phyloP scores from a whole-genome alignment of 2,888 invertebrate genomes.

The Willowsia nigromaculata region DNA sequence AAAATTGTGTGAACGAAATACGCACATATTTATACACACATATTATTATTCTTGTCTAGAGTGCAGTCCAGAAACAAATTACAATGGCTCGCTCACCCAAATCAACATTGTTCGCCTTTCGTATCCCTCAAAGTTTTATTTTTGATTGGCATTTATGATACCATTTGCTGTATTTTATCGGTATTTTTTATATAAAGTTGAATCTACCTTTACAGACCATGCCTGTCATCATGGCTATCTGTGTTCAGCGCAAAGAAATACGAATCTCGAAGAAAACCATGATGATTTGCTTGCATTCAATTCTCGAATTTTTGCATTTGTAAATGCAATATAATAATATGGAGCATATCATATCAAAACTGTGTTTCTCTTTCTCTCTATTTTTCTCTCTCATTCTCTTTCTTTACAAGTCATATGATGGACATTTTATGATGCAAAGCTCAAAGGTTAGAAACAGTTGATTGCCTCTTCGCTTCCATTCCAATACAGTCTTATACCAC shows the following conservation, averaged over 20 bases:
- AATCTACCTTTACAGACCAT: constrained; percentile 23
- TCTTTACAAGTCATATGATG: constrained; percentile 40
- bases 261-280: neutral
- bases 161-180: constrained; percentile 67
- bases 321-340: neutral
- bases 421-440: constrained; percentile 59
- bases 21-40: neutral
- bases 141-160: constrained; percentile 71
- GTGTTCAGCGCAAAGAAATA: neutral
- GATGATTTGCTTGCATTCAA: neutral
- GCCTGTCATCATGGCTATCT: constrained; percentile 56
- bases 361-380: constrained; percentile 6
- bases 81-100: constrained; percentile 27
- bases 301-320: neutral
- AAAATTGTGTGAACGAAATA: neutral
- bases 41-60: neutral
- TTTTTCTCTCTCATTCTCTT: constrained; percentile 31
- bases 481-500: neutral
- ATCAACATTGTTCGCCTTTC: neutral
- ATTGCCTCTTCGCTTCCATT: constrained; percentile 46
- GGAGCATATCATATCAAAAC: neutral
- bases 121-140: neutral
- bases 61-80: constrained; percentile 26
- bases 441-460: constrained; percentile 60
- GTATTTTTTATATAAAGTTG: constrained; percentile 58